These are phyloP conservation scores for Drosophila glabriapex DNA, from an alignment of 2,888 invertebrate species.

Conservation along the genomic window DNA sequence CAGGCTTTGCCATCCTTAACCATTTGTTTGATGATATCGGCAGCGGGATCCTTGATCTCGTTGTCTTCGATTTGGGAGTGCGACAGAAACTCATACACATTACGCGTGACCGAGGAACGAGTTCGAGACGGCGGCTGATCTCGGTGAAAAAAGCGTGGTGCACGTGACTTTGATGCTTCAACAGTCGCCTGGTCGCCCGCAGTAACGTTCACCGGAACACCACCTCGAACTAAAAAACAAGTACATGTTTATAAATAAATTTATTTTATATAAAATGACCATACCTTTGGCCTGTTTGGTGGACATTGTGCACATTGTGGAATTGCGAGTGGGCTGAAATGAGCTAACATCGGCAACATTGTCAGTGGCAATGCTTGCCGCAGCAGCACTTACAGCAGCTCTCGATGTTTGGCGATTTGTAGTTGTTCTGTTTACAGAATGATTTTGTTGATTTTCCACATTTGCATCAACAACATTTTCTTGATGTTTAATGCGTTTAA, in stretches of 20 bases:
- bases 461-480: background rate
- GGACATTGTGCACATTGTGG: slow-evolving; percentile 41
- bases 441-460: background rate
- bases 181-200: background rate
- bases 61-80: slow-evolving; percentile 79
- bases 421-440: background rate
- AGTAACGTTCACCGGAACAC: background rate
- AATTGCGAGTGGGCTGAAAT: slow-evolving; percentile 54
- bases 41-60: slow-evolving; percentile 71
- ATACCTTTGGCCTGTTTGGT: slow-evolving; percentile 23
- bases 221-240: background rate
- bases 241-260: background rate
- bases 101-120: slow-evolving; percentile 54
- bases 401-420: background rate
- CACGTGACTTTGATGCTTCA: background rate
- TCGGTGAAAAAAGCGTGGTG: slow-evolving; percentile 60
- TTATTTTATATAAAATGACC: background rate
- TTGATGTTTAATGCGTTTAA: background rate
- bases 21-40: slow-evolving; percentile 81
- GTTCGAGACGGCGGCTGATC: slow-evolving; percentile 36
- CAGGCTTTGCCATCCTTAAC: slow-evolving; percentile 87
- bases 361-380: background rate
- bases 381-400: background rate
- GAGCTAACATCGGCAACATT: background rate
- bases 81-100: slow-evolving; percentile 82